phyloP scores from a whole-genome alignment of 2,888 invertebrate species.

The Rotaria macrura region DNA sequence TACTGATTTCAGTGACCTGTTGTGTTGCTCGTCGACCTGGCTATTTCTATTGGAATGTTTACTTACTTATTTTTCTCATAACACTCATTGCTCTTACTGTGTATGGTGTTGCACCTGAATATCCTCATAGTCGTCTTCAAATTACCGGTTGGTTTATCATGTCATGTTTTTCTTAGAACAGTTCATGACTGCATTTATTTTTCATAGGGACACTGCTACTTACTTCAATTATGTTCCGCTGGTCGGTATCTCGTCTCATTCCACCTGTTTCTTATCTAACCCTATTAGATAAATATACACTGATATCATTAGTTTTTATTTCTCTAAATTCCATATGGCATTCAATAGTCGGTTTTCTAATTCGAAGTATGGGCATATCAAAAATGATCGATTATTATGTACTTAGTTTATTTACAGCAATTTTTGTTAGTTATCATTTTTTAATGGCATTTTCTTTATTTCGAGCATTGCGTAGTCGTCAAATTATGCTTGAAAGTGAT shows the following conservation, averaged over 20 bases:
- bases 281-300: constrained; percentile 2
- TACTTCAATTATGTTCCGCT: background rate
- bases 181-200: no score
- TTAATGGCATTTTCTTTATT: background rate
- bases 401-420: background rate
- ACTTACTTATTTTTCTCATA: constrained; percentile 39
- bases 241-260: background rate
- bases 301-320: background rate
- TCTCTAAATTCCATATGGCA: constrained; percentile 8
- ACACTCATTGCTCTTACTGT: constrained; percentile 12
- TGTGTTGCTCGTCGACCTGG: constrained; percentile 43
- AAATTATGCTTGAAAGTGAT: constrained; percentile 22
- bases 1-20: constrained; percentile 33
- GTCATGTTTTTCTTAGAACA: background rate
- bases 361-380: background rate
- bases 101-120: constrained; percentile 1
- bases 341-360: background rate
- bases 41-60: constrained; percentile 47
- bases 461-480: background rate
- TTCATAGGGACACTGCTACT: background rate
- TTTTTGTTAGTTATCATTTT: background rate
- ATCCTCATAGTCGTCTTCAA: background rate
- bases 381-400: constrained; percentile 2
- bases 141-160: background rate
- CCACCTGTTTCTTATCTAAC: constrained; percentile 5